These are phyloP conservation scores for Gambelia wislizenii DNA, from an alignment of 2,797 vertebrate genomes.

Conservation along the genomic window DNA sequence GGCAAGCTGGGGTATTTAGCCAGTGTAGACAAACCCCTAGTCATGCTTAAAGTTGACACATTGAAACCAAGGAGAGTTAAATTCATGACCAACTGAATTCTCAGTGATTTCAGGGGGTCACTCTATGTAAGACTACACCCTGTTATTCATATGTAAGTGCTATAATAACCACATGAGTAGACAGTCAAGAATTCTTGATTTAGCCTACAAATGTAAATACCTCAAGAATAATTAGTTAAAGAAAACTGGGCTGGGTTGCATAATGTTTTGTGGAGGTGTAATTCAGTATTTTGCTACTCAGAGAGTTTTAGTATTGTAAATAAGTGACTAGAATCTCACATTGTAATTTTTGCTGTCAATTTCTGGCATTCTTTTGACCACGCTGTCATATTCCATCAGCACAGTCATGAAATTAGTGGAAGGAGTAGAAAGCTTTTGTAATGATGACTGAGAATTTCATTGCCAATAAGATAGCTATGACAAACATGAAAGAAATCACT, in stretches of 20 bases:
- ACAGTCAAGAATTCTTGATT: not conserved
- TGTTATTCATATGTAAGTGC: not conserved
- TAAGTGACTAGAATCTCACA: not conserved
- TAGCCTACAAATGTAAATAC: not conserved
- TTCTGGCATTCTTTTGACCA: slow-evolving; percentile 12
- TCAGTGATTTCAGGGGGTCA: too few species aligned
- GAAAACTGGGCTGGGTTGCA: not conserved
- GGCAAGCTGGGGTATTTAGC: too few species aligned
- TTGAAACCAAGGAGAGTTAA: too few species aligned
- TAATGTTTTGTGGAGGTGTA: not conserved
- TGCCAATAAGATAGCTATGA: slow-evolving; percentile 34
- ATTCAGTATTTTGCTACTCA: not conserved
- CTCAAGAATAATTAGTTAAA: not conserved
- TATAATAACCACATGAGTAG: not conserved
- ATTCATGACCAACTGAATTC: not conserved
- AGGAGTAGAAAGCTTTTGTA: slow-evolving; percentile 5
- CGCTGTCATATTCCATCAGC: slow-evolving; percentile 15
- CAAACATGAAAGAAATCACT: slow-evolving; percentile 47
- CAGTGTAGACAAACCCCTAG: too few species aligned
- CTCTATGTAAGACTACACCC: not conserved
- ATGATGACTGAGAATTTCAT: slow-evolving; percentile 36
- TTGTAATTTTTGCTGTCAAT: not conserved
- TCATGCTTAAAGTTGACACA: too few species aligned
- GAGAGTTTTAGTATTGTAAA: not conserved
- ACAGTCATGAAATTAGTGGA: slow-evolving; percentile 10